Evolutionary conservation across 2,888 invertebrate species (phyloP).

Genomic region (Pyrochroa serraticornis): DNA sequence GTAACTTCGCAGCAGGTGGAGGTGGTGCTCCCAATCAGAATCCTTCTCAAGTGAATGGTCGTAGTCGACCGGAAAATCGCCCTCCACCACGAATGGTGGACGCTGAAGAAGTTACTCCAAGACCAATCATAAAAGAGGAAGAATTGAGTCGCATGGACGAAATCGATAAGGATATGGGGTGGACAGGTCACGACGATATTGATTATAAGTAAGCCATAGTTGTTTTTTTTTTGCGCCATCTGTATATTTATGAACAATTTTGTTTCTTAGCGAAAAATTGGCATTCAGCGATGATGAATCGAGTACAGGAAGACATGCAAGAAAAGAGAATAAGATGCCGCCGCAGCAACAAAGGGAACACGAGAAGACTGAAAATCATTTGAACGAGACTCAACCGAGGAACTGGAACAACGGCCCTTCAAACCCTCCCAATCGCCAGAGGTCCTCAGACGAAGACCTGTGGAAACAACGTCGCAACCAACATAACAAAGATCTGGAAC

Average conservation of each 20-base stretch:
- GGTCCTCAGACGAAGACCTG: constrained; percentile 64
- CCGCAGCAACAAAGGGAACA: constrained; percentile 42
- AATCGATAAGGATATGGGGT: constrained; percentile 86
- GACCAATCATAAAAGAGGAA: constrained; percentile 92
- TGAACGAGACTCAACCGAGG: constrained; percentile 31
- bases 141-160: constrained; percentile 92
- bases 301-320: constrained; percentile 34
- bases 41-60: constrained; percentile 51
- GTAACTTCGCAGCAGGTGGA: constrained; percentile 48
- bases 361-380: constrained; percentile 42
- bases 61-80: constrained; percentile 43
- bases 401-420: constrained; percentile 18
- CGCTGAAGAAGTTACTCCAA: constrained; percentile 64
- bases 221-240: constrained; percentile 4
- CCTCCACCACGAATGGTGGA: constrained; percentile 56
- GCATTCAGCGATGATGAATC: constrained; percentile 93
- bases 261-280: constrained; percentile 76
- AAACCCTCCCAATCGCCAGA: background rate
- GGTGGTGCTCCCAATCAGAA: constrained; percentile 31
- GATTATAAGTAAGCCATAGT: constrained; percentile 76
- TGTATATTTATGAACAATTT: background rate
- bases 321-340: constrained; percentile 11
- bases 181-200: constrained; percentile 92
- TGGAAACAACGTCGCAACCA: constrained; percentile 75
- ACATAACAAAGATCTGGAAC: constrained; percentile 74